Conservation (phyloP, 2,113 vertebrate genomes). For the Platysternon megacephalum region DNA sequence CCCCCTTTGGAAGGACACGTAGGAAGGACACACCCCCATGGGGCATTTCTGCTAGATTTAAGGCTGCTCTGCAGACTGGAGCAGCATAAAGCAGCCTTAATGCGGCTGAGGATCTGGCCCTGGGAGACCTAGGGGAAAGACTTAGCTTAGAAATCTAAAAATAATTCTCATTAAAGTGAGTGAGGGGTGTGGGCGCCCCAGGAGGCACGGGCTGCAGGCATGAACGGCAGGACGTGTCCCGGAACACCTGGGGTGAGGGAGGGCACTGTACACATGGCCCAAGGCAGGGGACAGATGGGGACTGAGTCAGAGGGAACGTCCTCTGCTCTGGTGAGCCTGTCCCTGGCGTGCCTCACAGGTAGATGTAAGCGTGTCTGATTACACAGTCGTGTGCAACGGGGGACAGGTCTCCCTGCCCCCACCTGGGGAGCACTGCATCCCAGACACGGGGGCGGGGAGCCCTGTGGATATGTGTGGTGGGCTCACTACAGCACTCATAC, state of each 20-base stretch:
- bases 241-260: too few relatives aligned
- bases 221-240: too few relatives aligned
- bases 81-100: too few relatives aligned
- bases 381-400: neutral
- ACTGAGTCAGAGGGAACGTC: too few relatives aligned
- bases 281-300: too few relatives aligned
- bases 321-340: neutral
- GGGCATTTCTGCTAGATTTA: neutral
- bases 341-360: neutral
- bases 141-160: neutral
- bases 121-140: neutral
- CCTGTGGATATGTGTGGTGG: too few relatives aligned
- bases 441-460: too few relatives aligned
- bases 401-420: neutral
- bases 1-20: too few relatives aligned
- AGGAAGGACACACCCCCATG: neutral
- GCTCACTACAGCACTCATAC: too few relatives aligned
- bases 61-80: neutral
- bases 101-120: neutral
- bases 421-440: too few relatives aligned
- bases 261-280: too few relatives aligned
- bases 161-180: neutral
- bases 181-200: neutral
- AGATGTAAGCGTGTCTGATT: neutral
- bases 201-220: too few relatives aligned